Percentiles rank a stretch among this genome's conserved stretches.
Evolutionary conservation across 1,140 invertebrate genomes (phyloP).

Genomic region (Telenomus remus): DNA sequence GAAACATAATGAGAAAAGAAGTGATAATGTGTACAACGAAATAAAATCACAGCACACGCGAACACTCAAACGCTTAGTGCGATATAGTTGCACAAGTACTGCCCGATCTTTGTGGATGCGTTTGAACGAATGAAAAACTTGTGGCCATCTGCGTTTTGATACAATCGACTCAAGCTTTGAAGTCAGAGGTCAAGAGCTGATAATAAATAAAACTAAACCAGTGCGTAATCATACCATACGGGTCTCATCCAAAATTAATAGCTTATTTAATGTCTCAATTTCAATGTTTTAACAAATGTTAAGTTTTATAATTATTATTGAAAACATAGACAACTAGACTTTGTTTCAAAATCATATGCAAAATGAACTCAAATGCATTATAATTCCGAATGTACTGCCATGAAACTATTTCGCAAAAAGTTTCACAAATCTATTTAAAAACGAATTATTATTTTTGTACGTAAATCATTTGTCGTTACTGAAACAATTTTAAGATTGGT

Average conservation of each 20-base stretch:
- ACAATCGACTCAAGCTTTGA: constrained; percentile 42
- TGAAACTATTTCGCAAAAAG: too few species aligned
- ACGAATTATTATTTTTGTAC: too few species aligned
- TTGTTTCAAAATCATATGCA: too few species aligned
- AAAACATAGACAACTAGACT: too few species aligned
- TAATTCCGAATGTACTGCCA: too few species aligned
- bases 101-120: constrained; percentile 27
- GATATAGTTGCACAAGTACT: constrained; percentile 4
- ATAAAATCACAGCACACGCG: constrained; percentile 16
- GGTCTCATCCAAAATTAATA: background rate
- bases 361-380: too few species aligned
- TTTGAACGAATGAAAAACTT: constrained; percentile 47
- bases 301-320: too few species aligned
- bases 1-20: background rate
- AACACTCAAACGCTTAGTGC: constrained; percentile 18
- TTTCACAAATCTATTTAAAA: too few species aligned
- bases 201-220: constrained; percentile 18
- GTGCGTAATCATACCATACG: background rate
- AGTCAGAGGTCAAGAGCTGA: constrained; percentile 59
- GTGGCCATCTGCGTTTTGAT: constrained; percentile 42
- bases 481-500: too few species aligned
- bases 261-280: too few species aligned
- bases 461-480: too few species aligned
- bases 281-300: too few species aligned
- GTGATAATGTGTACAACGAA: constrained; percentile 14